Percentiles rank a stretch among this genome's conserved stretches.
Conservation (phyloP, 2,797 vertebrate genomes). For the Onychomys torridus region DNA sequence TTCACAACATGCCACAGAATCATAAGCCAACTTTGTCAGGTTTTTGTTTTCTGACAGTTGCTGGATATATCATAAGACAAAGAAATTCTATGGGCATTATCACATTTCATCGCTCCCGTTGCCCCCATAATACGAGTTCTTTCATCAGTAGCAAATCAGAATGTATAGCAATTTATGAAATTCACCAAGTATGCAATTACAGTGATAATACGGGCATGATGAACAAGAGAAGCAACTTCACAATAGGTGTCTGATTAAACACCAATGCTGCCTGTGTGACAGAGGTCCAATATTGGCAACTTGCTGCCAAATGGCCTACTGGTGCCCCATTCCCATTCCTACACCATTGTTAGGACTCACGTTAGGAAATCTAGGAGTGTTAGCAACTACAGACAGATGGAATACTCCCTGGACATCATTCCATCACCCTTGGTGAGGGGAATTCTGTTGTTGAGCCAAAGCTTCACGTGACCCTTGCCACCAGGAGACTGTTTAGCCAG, state of each 20-base stretch:
- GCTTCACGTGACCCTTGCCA: not conserved
- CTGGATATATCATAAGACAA: conserved; percentile 10
- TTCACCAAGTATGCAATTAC: not conserved
- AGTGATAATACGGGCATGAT: not conserved
- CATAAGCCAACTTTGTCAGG: not conserved
- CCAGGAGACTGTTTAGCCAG: not conserved
- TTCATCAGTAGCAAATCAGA: not conserved
- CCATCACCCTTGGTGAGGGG: not conserved
- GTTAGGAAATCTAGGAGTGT: not conserved
- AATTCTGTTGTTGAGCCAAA: not conserved
- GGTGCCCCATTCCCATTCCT: not conserved
- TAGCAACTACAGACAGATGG: not conserved
- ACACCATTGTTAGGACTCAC: not conserved
- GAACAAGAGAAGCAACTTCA: not conserved
- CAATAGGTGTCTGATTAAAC: not conserved
- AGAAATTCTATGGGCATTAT: not conserved
- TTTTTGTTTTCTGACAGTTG: not conserved
- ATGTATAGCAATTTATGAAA: not conserved
- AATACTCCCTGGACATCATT: not conserved
- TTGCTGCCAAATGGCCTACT: not conserved
- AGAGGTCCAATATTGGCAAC: not conserved
- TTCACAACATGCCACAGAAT: not conserved
- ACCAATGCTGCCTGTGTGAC: not conserved
- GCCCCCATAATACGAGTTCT: not conserved
- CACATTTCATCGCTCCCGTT: not conserved